Percentiles rank a stretch among this genome's conserved stretches.
Conservation (phyloP, 2,888 invertebrate genomes). For the Polietes domitor region DNA sequence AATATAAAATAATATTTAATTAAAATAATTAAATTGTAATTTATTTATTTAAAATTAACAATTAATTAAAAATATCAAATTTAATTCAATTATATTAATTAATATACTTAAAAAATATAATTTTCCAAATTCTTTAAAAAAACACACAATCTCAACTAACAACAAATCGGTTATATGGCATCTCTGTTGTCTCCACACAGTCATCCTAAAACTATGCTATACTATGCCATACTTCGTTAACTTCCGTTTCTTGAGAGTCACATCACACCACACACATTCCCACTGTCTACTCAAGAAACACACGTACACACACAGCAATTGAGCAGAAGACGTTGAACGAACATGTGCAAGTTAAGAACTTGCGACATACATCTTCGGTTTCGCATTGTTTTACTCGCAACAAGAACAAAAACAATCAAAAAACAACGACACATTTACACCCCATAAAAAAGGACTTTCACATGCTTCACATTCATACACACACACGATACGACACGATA, state of each 20-base stretch:
- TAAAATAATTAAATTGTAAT: too few relatives aligned
- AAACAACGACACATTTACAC: conserved; percentile 61
- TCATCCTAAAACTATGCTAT: conserved; percentile 28
- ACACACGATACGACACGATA: not conserved
- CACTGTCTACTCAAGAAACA: conserved; percentile 16
- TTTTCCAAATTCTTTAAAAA: too few relatives aligned
- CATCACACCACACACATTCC: conserved; percentile 47
- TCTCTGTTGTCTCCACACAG: not conserved
- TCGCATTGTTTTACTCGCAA: conserved; percentile 39
- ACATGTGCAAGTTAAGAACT: conserved; percentile 8
- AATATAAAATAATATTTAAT: too few relatives aligned
- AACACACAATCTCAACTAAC: too few relatives aligned
- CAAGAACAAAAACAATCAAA: conserved; percentile 36
- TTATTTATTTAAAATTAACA: too few relatives aligned
- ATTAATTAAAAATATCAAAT: too few relatives aligned
- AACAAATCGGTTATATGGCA: too few relatives aligned
- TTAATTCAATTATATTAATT: too few relatives aligned
- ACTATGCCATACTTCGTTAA: conserved; percentile 44
- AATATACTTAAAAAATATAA: too few relatives aligned
- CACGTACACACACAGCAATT: not conserved
- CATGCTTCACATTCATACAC: conserved; percentile 33
- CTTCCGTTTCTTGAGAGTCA: conserved; percentile 55
- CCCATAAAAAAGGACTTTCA: conserved; percentile 60
- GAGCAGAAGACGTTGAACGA: conserved; percentile 1
- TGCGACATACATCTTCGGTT: not conserved